Evolutionary conservation across 2,797 vertebrate species (phyloP).

Genomic region (Poliocrania exsul): DNA sequence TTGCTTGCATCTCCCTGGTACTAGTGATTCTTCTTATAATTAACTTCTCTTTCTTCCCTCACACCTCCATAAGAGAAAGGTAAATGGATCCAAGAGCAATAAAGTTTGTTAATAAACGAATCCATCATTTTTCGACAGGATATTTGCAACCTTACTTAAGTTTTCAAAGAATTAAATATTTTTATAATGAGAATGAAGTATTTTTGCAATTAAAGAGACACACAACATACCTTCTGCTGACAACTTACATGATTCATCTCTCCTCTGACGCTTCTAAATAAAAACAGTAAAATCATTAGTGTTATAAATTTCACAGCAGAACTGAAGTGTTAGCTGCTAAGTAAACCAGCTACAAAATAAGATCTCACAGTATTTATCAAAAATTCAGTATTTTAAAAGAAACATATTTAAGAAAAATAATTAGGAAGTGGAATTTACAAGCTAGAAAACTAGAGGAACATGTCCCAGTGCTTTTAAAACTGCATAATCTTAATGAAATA

Average conservation of each 20-base stretch:
- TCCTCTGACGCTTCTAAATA: slow-evolving; percentile 87
- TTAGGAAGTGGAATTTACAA: background rate
- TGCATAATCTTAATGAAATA: background rate
- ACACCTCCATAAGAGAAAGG: accelerated
- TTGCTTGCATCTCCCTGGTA: background rate
- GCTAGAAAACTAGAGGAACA: background rate
- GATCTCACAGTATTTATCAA: background rate
- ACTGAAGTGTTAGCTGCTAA: background rate
- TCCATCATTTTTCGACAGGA: background rate
- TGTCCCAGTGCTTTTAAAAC: background rate
- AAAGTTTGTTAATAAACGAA: background rate
- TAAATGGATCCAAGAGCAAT: background rate
- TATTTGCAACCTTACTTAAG: background rate
- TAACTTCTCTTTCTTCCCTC: background rate
- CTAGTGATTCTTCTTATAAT: background rate
- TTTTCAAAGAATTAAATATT: background rate
- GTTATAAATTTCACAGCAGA: slow-evolving; percentile 18
- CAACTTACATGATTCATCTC: slow-evolving; percentile 82
- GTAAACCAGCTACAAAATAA: background rate
- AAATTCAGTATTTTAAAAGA: background rate
- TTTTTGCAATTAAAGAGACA: background rate
- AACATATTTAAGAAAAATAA: background rate
- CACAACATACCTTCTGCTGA: slow-evolving; percentile 79
- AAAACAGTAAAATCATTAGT: slow-evolving; percentile 14
- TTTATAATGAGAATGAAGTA: background rate